These are phyloP conservation scores for Phalacrocorax brasilianus DNA, from an alignment of 2,113 vertebrate species.

Conservation along the genomic window DNA sequence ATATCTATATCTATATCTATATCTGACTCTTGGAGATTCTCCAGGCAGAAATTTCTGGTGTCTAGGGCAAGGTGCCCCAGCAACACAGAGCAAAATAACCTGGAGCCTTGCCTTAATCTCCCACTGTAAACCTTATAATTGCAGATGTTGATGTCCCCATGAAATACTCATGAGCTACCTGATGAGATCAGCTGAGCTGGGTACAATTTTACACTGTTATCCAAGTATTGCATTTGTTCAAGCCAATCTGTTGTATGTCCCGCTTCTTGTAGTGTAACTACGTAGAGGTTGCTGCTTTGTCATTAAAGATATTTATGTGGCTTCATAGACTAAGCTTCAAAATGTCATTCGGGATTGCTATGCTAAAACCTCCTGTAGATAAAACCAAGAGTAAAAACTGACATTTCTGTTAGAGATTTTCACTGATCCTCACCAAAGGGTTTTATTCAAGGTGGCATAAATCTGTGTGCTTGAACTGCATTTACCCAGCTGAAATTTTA, in stretches of 20 bases:
- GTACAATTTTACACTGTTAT: not conserved
- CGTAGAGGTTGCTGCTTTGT: not conserved
- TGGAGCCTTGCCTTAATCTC: not conserved
- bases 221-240: not conserved
- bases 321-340: not conserved
- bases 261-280: not conserved
- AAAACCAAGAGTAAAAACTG: not conserved
- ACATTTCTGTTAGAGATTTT: not conserved
- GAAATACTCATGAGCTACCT: not conserved
- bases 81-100: not conserved
- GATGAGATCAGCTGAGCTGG: not conserved
- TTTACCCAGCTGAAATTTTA: not conserved
- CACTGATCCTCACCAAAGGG: not conserved
- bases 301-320: not conserved
- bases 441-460: not conserved
- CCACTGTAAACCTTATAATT: not conserved
- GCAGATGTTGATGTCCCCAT: not conserved
- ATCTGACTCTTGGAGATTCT: not conserved
- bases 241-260: not conserved
- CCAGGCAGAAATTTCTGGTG: not conserved
- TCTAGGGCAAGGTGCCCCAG: not conserved
- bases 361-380: not conserved
- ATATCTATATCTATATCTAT: not conserved
- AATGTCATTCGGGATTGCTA: not conserved
- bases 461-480: not conserved